Percentiles rank a stretch among this genome's conserved stretches.
Conservation (phyloP, 1,140 invertebrate species). For the Apis dorsata region DNA sequence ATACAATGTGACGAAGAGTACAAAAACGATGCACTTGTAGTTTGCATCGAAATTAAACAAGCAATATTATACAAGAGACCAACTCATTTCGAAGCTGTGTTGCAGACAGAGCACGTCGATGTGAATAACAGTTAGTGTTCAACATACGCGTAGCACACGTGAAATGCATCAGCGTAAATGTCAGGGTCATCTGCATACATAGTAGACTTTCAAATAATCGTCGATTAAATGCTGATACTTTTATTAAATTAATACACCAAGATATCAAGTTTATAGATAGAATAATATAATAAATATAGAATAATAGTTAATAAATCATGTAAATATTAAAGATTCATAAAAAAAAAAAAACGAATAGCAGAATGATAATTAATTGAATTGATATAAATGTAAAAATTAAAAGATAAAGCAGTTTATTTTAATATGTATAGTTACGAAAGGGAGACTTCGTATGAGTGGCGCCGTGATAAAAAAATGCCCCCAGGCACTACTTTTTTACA, state of each 20-base stretch:
- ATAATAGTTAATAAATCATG: background rate
- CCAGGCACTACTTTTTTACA: constrained; percentile 66
- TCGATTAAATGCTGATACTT: constrained; percentile 72
- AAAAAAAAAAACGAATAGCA: background rate
- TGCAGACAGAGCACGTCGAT: constrained; percentile 12
- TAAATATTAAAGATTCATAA: background rate
- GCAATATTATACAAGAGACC: background rate
- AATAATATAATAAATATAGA: background rate
- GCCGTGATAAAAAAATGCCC: constrained; percentile 66
- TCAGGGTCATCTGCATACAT: constrained; percentile 71
- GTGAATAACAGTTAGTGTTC: constrained; percentile 63
- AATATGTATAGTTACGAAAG: constrained; percentile 13
- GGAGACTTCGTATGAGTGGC: constrained; percentile 50
- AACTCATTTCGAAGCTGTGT: background rate
- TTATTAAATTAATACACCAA: constrained; percentile 46
- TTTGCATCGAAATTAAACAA: background rate
- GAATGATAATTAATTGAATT: background rate
- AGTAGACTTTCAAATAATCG: constrained; percentile 64
- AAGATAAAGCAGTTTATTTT: constrained; percentile 14
- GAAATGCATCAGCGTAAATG: constrained; percentile 74
- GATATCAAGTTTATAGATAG: background rate
- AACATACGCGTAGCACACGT: constrained; percentile 61
- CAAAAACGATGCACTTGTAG: background rate
- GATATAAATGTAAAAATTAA: background rate
- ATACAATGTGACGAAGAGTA: background rate